These are phyloP conservation scores for Xenus cinereus DNA, from an alignment of 2,113 vertebrate genomes.

Conservation along the genomic window DNA sequence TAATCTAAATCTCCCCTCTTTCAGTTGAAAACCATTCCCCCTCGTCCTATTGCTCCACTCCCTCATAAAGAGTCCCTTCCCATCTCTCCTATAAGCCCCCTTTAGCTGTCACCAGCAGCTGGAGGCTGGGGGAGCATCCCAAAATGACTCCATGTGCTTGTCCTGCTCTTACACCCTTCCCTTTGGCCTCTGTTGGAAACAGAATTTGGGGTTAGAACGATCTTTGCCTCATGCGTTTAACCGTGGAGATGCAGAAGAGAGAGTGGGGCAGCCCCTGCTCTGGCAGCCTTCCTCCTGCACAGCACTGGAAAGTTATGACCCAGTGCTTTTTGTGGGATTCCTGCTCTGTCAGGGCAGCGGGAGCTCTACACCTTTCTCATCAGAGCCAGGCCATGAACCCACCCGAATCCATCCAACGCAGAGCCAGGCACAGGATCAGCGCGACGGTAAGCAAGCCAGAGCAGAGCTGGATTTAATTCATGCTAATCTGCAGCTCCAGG, in stretches of 20 bases:
- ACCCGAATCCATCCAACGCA: not conserved
- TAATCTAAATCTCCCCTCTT: too few relatives aligned
- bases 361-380: not conserved
- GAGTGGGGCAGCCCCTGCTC: not conserved
- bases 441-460: not conserved
- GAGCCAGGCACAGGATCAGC: not conserved
- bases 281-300: not conserved
- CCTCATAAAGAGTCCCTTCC: too few relatives aligned
- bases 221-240: accelerated
- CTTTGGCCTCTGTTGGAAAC: not conserved
- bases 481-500: not conserved
- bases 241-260: accelerated
- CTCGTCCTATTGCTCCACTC: too few relatives aligned
- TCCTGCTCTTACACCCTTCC: not conserved
- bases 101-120: not conserved
- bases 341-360: not conserved
- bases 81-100: too few relatives aligned
- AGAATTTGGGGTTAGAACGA: not conserved
- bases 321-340: not conserved
- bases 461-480: not conserved
- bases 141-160: accelerated
- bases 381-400: not conserved
- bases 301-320: accelerated
- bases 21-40: too few relatives aligned
- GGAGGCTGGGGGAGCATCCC: not conserved